Conservation (phyloP, 2,113 vertebrate species). For the Bucco capensis region DNA sequence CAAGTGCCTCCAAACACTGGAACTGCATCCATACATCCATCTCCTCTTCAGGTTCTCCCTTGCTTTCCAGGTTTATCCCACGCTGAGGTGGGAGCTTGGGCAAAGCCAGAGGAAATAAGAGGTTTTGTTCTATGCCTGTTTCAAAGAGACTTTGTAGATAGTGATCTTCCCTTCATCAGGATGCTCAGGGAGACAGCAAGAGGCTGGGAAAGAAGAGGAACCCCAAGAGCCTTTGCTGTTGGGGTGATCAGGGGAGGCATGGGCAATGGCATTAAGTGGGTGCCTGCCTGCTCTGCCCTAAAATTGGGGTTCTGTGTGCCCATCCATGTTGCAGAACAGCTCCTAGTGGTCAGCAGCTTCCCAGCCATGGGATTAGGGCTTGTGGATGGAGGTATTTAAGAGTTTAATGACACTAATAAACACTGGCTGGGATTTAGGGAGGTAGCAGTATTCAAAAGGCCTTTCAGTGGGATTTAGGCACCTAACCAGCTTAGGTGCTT, state of each 20-base stretch:
- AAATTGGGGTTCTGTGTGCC: rapidly evolving
- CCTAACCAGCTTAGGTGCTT: neutral
- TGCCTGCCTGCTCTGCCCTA: neutral
- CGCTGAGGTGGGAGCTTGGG: neutral
- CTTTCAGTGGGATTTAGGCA: neutral
- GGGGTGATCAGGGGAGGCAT: neutral
- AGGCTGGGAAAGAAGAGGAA: neutral
- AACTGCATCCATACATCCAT: rapidly evolving
- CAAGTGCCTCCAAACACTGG: neutral
- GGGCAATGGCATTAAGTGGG: neutral
- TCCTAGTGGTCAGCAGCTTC: neutral
- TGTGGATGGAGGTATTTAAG: neutral
- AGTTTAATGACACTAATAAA: neutral
- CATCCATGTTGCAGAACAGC: rapidly evolving
- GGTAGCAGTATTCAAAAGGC: neutral
- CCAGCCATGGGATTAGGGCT: rapidly evolving
- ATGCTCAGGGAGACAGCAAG: neutral
- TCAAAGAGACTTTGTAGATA: neutral
- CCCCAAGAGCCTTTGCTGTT: neutral
- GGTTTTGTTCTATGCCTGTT: rapidly evolving
- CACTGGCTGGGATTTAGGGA: neutral
- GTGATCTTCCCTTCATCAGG: rapidly evolving
- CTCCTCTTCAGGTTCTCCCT: rapidly evolving
- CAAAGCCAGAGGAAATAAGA: neutral
- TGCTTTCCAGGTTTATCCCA: neutral